phyloP scores from a whole-genome alignment of 2,797 vertebrate species.

The Lepilemur ruficaudatus region DNA sequence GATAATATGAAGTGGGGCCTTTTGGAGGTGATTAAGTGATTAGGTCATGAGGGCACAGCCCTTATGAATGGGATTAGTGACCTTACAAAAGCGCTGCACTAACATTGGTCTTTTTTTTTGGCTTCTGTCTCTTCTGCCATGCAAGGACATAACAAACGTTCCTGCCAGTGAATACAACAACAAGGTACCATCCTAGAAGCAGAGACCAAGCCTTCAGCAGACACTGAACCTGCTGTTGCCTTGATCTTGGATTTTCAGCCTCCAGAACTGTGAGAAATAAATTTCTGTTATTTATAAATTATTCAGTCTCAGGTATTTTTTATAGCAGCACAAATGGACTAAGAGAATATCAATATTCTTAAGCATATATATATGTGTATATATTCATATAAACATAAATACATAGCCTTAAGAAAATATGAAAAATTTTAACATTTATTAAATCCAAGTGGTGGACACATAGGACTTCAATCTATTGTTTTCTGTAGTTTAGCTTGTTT shows the following conservation, averaged over 20 bases:
- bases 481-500: not conserved
- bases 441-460: not conserved
- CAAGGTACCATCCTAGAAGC: not conserved
- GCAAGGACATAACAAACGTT: not conserved
- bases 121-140: not conserved
- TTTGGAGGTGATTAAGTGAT: not conserved
- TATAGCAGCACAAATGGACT: not conserved
- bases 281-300: not conserved
- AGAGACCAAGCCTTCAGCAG: not conserved
- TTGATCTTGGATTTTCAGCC: not conserved
- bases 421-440: conserved; percentile 3
- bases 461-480: not conserved
- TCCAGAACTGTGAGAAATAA: not conserved
- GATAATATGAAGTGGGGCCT: not conserved
- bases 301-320: not conserved
- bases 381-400: not conserved
- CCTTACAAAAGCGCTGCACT: not conserved
- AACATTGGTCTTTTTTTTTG: not conserved
- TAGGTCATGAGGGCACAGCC: not conserved
- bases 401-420: not conserved
- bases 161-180: not conserved
- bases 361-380: not conserved
- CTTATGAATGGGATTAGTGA: not conserved
- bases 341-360: not conserved
- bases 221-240: not conserved